phyloP scores from a whole-genome alignment of 2,797 vertebrate species.

The Tauraco hartlaubi region DNA sequence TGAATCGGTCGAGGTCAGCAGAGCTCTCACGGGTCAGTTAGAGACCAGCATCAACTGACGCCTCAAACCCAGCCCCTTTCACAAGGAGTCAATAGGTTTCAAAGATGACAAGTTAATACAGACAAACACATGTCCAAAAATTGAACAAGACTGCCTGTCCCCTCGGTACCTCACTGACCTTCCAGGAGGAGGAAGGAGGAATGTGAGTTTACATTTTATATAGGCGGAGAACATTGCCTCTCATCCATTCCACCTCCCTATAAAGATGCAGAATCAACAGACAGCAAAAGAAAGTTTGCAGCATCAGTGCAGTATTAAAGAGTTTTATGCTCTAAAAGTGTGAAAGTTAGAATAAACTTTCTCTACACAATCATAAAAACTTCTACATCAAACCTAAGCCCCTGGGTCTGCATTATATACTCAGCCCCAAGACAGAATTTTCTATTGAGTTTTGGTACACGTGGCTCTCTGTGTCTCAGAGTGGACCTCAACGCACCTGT shows the following conservation, averaged over 20 bases:
- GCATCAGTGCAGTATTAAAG: background rate
- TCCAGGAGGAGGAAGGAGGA: background rate
- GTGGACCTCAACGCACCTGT: background rate
- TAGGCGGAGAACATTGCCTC: background rate
- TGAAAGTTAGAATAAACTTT: background rate
- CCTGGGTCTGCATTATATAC: background rate
- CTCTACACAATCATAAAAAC: background rate
- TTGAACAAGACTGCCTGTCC: accelerated
- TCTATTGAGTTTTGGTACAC: background rate
- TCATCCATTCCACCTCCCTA: background rate
- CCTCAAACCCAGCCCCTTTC: background rate
- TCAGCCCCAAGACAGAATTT: background rate
- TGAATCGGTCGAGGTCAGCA: background rate
- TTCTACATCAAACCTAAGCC: background rate
- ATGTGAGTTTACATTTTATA: background rate
- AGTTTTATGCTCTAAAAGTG: background rate
- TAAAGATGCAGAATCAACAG: background rate
- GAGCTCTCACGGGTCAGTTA: accelerated
- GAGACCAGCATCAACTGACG: background rate
- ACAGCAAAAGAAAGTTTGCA: background rate
- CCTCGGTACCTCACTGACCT: background rate
- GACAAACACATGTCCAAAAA: background rate
- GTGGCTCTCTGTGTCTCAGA: background rate
- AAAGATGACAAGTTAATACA: background rate
- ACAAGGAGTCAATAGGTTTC: background rate